Base-by-base conservation (phyloP, 1,140 invertebrate genomes). In the Orchestia grillus region DNA sequence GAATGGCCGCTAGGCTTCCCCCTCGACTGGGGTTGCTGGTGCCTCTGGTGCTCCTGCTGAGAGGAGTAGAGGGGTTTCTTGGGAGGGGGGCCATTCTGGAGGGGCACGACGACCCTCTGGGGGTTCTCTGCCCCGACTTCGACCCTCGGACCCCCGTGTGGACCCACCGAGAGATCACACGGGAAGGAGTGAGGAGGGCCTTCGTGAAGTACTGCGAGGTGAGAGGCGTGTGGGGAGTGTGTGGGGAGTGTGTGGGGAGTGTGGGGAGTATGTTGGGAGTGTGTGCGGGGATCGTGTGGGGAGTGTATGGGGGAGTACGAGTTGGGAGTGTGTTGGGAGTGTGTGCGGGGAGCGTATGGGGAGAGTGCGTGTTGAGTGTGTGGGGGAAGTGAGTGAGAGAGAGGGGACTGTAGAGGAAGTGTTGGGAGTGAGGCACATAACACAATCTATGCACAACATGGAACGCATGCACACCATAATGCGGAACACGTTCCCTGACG, bases 151-250 rank as follows among this genome's bases (percentile, higher is more conserved):
- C 96, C 43, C 95, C n/a, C 3, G 96, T 96, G 15, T 96, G 96
- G 96, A 95, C 96, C 87, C 96, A 96, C 94, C 43, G 96, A 87
- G 96, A 96, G 87, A 96, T 96, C 53, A 96, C 95, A n/a, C 96
- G 96, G 53, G 96, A 96, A 44, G 96, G 92, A 16, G 95, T 96
- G 43, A 96, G 96, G 77, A 45, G 96, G 19, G 96, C 92, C n/a
- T 36, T 96, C 19, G 91, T 96, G 6, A 19, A 88, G 15, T 96
- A 96, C 87, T 96, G 96, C 62, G 47, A 96, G 96, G 96, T 96
- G 44, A 44, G 96, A 88, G 8, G 15, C 0, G 0, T 3, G 6
- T 44, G 28, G 62, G 62, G 3, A 77, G 1, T 15, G 28, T 36
- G 62, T 77, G 62, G 3, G 62, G 36, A 3, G 36, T 8, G 62